These are phyloP conservation scores for Apis dorsata DNA, from an alignment of 1,140 invertebrate genomes.

Conservation along the genomic window DNA sequence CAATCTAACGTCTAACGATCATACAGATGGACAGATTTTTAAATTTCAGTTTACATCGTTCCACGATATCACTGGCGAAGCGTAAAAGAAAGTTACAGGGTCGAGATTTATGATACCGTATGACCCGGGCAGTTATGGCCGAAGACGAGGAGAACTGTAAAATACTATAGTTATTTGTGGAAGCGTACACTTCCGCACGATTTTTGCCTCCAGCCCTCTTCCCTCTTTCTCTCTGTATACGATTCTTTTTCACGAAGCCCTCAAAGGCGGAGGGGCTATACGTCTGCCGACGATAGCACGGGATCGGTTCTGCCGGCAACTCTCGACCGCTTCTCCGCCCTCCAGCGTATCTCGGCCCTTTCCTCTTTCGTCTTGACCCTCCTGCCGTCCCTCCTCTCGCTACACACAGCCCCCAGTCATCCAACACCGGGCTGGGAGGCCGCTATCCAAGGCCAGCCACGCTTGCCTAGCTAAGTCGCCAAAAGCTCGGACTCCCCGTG, in stretches of 20 bases:
- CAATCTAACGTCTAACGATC: neutral
- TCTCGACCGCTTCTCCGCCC: constrained; percentile 36
- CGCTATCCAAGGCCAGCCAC: constrained; percentile 47
- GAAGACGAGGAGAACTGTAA: constrained; percentile 35
- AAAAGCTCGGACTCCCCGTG: constrained; percentile 62
- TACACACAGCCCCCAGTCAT: neutral
- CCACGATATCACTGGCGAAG: neutral
- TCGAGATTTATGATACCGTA: constrained; percentile 29
- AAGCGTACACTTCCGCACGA: constrained; percentile 35
- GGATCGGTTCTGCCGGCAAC: constrained; percentile 49
- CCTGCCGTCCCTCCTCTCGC: neutral
- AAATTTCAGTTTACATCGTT: constrained; percentile 21
- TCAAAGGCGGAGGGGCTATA: constrained; percentile 53
- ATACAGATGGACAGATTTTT: neutral
- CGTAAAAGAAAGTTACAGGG: constrained; percentile 10
- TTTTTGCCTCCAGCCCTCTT: constrained; percentile 10
- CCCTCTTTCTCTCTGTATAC: neutral
- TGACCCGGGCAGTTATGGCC: constrained; percentile 42
- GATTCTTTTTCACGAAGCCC: constrained; percentile 55
- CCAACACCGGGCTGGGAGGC: neutral
- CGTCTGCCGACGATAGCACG: constrained; percentile 42
- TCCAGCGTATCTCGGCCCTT: constrained; percentile 47
- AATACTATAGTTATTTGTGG: constrained; percentile 51
- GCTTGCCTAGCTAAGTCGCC: constrained; percentile 62
- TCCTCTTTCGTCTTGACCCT: constrained; percentile 21